Conservation (phyloP, 2,113 vertebrate genomes). For the Thryonomys swinderianus region DNA sequence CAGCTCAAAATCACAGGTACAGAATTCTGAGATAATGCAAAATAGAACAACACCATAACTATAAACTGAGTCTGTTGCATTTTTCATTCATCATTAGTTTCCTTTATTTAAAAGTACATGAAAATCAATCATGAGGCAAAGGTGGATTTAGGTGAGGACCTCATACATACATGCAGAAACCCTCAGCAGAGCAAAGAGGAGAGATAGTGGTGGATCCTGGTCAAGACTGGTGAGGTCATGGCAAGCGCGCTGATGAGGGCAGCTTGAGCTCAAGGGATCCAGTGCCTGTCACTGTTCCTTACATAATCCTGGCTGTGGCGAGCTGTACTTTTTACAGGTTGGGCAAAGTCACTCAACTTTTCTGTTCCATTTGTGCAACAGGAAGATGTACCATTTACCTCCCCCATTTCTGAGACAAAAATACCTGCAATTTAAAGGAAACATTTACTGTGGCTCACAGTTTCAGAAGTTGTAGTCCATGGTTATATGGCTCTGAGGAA, state of each 20-base stretch:
- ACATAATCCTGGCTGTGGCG: background rate
- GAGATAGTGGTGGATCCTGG: background rate
- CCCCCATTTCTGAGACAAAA: background rate
- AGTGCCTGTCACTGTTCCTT: background rate
- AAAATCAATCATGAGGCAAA: background rate
- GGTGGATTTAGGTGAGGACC: background rate
- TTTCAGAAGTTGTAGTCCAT: background rate
- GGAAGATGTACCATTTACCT: background rate
- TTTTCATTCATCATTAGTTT: background rate
- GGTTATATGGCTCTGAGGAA: background rate
- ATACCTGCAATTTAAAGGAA: background rate
- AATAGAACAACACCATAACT: conserved; percentile 13
- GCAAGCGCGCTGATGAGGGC: background rate
- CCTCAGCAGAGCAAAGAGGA: background rate
- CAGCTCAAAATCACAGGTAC: background rate
- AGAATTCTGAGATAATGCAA: background rate
- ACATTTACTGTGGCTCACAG: background rate
- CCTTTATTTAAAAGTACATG: background rate
- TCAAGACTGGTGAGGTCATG: background rate
- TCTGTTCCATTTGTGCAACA: background rate
- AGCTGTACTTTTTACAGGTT: background rate
- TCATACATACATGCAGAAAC: background rate
- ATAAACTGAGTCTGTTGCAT: background rate
- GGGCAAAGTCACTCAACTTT: background rate
- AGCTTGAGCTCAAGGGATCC: background rate